These are phyloP conservation scores for Nematopogon swammerdamellus DNA, from an alignment of 2,888 invertebrate species.

Conservation along the genomic window DNA sequence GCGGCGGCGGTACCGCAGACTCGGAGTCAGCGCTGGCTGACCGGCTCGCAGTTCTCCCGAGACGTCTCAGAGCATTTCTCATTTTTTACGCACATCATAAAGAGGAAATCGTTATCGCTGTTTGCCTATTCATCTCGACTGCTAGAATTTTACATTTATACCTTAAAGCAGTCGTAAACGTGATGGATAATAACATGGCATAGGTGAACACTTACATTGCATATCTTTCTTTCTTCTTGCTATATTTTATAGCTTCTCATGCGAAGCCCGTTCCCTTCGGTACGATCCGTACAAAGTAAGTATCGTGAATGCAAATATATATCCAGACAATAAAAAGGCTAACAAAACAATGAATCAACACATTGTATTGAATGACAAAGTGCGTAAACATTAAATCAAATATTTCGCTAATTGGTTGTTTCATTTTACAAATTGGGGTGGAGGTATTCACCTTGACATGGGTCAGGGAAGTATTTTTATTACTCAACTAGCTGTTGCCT, in stretches of 20 bases:
- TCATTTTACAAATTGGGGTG: background rate
- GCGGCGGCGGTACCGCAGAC: too few species aligned
- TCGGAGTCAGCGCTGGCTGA: too few species aligned
- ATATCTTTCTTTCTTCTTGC: slow-evolving; percentile 31
- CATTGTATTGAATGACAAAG: too few species aligned
- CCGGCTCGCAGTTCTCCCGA: background rate
- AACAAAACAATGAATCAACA: background rate
- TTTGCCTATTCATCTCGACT: slow-evolving; percentile 55
- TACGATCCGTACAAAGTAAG: background rate
- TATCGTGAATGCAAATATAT: background rate
- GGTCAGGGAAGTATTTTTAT: too few species aligned
- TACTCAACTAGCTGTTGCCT: too few species aligned
- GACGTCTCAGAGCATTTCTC: slow-evolving; percentile 14
- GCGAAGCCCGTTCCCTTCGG: slow-evolving; percentile 15
- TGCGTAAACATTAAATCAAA: too few species aligned
- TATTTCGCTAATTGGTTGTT: background rate
- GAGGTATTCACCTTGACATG: too few species aligned
- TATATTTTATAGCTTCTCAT: slow-evolving; percentile 20
- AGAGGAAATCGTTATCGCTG: slow-evolving; percentile 37
- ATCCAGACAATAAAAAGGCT: background rate
- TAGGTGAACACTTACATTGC: slow-evolving; percentile 51
- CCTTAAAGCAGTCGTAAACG: slow-evolving; percentile 52
- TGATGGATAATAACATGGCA: slow-evolving; percentile 53
- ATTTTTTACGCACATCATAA: slow-evolving; percentile 50
- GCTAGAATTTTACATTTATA: slow-evolving; percentile 55